These are phyloP conservation scores for Ceratitis capitata DNA, from an alignment of 1,140 invertebrate species.

Conservation along the genomic window DNA sequence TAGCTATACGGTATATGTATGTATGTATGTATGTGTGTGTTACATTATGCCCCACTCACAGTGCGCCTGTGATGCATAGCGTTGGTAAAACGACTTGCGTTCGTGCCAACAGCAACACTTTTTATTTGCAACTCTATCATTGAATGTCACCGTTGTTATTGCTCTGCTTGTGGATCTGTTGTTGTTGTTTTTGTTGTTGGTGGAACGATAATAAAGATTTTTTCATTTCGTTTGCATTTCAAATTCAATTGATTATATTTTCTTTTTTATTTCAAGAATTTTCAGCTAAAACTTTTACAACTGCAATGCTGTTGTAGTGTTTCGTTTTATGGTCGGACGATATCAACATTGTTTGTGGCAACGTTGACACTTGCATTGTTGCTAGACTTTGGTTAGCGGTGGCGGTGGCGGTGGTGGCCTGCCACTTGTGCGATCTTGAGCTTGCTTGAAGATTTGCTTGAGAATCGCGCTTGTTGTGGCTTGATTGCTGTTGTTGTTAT, in stretches of 20 bases:
- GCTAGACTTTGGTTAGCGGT: background rate
- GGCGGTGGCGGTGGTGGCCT: slow-evolving; percentile 14
- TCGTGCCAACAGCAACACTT: slow-evolving; percentile 30
- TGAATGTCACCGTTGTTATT: background rate
- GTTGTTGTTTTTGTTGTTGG: background rate
- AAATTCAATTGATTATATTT: slow-evolving; percentile 17
- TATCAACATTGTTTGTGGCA: background rate
- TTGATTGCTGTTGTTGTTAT: background rate
- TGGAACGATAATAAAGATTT: slow-evolving; percentile 16
- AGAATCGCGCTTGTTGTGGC: background rate
- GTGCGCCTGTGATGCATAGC: background rate
- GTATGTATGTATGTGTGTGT: background rate
- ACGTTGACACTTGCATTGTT: slow-evolving; percentile 3
- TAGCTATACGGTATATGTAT: background rate
- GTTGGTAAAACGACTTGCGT: background rate
- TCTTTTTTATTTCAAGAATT: background rate
- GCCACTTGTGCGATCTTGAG: slow-evolving; percentile 16
- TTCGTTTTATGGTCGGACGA: background rate
- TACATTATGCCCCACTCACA: background rate
- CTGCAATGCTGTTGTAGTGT: background rate
- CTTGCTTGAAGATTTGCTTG: slow-evolving; percentile 23
- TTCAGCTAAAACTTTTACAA: background rate
- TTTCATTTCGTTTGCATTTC: slow-evolving; percentile 36
- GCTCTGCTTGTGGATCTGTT: background rate
- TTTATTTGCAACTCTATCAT: slow-evolving; percentile 16